A percentile compares a stretch with the other conserved stretches of the same genome.
phyloP scores from a whole-genome alignment of 2,797 vertebrate genomes.

The Phylloscopus collybita region DNA sequence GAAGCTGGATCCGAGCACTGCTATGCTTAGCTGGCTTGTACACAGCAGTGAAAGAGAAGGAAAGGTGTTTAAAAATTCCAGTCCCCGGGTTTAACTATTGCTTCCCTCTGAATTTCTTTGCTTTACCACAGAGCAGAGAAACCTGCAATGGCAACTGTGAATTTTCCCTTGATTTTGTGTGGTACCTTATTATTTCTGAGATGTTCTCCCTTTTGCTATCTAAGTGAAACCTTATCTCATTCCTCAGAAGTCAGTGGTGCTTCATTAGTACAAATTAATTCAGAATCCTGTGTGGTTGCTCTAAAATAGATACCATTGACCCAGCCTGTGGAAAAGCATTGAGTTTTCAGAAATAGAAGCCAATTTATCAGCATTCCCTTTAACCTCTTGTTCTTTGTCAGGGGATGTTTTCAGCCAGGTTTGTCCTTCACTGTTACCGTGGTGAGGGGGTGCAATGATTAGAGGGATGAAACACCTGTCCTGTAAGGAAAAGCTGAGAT shows the following conservation, averaged over 20 bases:
- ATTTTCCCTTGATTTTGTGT: conserved; percentile 10
- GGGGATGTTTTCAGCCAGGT: neutral
- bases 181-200: conserved; percentile 41
- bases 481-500: neutral
- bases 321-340: neutral
- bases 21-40: conserved; percentile 32
- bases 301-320: conserved; percentile 31
- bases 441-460: neutral
- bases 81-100: neutral
- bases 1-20: conserved; percentile 18
- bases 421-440: neutral
- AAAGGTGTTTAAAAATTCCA: conserved; percentile 13
- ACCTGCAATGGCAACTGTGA: neutral
- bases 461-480: neutral
- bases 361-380: neutral
- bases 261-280: conserved; percentile 37
- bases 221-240: neutral
- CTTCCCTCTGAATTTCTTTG: neutral
- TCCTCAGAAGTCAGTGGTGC: neutral
- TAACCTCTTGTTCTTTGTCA: neutral
- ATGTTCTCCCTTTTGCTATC: neutral
- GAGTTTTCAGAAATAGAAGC: neutral
- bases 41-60: neutral
- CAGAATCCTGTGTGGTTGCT: neutral
- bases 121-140: neutral